A percentile compares a stretch with the other conserved stretches of the same genome.
phyloP scores from a whole-genome alignment of 2,797 vertebrate genomes.

The Darevskia mixta region DNA sequence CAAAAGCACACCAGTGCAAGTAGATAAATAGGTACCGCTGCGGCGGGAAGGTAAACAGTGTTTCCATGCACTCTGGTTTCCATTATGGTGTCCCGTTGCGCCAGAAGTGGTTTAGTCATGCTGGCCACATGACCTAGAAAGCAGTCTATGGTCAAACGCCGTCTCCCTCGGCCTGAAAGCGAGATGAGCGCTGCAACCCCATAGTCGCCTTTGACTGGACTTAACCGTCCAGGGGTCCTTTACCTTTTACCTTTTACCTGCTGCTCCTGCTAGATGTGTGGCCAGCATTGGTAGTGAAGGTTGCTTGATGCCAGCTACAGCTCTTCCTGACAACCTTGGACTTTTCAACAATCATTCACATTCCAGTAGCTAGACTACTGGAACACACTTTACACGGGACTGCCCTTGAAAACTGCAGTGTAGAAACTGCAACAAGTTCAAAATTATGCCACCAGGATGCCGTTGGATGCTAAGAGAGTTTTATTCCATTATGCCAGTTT shows the following conservation, averaged over 20 bases:
- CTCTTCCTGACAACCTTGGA: background rate
- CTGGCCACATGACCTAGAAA: no score
- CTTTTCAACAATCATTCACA: background rate
- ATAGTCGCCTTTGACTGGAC: no score
- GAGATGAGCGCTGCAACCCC: no score
- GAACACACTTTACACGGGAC: background rate
- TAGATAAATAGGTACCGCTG: no score
- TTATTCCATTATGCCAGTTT: background rate
- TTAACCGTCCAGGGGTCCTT: background rate
- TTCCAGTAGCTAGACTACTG: background rate
- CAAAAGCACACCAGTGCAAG: no score
- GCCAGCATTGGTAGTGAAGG: background rate
- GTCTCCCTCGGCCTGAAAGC: no score
- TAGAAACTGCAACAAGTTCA: background rate
- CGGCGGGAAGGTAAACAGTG: no score
- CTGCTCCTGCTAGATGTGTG: background rate
- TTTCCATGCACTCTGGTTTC: no score
- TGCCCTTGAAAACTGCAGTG: background rate
- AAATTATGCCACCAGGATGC: background rate
- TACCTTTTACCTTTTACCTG: background rate
- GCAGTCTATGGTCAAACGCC: no score
- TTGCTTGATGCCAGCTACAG: background rate
- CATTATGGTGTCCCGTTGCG: fast-evolving
- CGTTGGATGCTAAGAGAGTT: background rate
- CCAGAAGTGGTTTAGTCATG: no score